Conservation (phyloP, 2,797 vertebrate genomes). For the Lateolabrax maculatus region DNA sequence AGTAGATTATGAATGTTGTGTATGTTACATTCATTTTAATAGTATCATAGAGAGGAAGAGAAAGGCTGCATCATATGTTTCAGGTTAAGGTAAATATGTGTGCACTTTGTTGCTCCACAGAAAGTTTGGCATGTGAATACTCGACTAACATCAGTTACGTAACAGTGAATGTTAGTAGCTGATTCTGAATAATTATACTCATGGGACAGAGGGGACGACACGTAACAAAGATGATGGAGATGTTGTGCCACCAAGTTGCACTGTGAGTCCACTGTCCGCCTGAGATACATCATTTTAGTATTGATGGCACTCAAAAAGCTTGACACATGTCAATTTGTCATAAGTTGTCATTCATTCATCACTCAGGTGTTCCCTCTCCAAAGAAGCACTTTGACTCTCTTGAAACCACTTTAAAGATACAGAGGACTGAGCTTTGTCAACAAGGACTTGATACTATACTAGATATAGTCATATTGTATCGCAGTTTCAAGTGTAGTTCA, state of each 20-base stretch:
- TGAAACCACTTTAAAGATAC: not conserved
- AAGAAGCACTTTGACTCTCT: not conserved
- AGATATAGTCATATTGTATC: not conserved
- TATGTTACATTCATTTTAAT: no score
- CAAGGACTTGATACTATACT: not conserved
- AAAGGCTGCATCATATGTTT: not conserved
- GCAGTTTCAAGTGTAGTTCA: not conserved
- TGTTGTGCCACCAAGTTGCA: not conserved
- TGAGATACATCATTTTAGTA: constrained; percentile 27
- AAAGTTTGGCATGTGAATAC: constrained; percentile 23
- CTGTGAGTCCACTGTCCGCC: constrained; percentile 7
- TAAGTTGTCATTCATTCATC: constrained; percentile 37
- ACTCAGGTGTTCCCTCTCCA: constrained; percentile 20
- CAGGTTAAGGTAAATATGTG: not conserved
- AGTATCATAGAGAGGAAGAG: not conserved
- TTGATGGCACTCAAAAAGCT: constrained; percentile 16
- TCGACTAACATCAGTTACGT: constrained; percentile 41
- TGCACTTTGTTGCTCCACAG: constrained; percentile 5
- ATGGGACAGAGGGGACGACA: constrained; percentile 26
- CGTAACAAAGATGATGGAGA: constrained; percentile 27
- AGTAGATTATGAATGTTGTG: not conserved
- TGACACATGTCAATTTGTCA: constrained; percentile 32
- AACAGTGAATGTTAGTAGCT: constrained; percentile 31
- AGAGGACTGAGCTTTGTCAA: not conserved
- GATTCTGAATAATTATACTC: constrained; percentile 32